Base-by-base conservation (phyloP, 1,140 invertebrate genomes). In the Cotesia chilonis region DNA sequence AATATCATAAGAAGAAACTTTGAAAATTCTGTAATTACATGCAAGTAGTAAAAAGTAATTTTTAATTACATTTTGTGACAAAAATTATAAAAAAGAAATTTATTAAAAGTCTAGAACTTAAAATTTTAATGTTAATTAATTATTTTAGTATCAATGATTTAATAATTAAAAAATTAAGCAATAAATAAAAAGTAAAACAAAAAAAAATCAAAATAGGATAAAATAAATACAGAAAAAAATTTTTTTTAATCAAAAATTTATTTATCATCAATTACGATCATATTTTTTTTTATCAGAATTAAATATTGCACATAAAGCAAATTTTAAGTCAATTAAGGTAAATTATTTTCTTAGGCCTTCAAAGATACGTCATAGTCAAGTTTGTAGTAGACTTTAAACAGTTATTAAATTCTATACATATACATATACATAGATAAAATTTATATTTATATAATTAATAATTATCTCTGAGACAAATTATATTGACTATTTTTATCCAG, bases 271-370 rank as follows among this genome's bases (percentile, higher is more conserved):
- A 10, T 47, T 10, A 47, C 41, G 41, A 47, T 47, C 10, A 55
- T 55, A 55, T 55, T 55, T 55, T 51, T 9, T 9, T 55, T 55
- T 14, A 14, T 14, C 17, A 55, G 17, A 14, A 55, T 55, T 55
- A 17, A 55, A 14, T 55, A 55, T 55, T 55, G 54, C 54, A 14
- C 70, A 75, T 51, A 14, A 38, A 57, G 28, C 41, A 6, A 55
- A 35, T 10, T 36, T 70, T 41, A 28, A 9, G 41, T 47, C 41
- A 47, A 47, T 47, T 47, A 7, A 47, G 41, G 10, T 10, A 59
- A 3, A 71, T 17, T 3, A 71, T 10, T 69, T 61, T 61, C 20
- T 78, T 79, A 79, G 78, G 78, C 78, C 78, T 78, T 77, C 55
- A 37, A 79, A 57, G n/a, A 75, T 69, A 74, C 64, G 74, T 47